Base-by-base conservation (phyloP, 2,888 invertebrate genomes). In the Apamea anceps region DNA sequence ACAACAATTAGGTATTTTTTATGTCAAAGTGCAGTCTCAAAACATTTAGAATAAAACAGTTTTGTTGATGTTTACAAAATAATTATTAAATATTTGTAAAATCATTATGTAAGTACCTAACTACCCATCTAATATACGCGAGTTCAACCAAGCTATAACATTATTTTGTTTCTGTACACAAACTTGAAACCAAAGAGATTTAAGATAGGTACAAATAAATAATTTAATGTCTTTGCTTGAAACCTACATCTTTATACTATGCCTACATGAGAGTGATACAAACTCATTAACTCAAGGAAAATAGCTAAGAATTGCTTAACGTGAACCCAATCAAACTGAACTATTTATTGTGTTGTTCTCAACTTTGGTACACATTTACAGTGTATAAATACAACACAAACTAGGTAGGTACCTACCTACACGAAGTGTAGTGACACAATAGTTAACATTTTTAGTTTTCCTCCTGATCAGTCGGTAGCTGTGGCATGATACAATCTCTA, bases 281-380 rank as follows among this genome's bases (percentile, higher is more conserved):
- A 77, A 57, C 57, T n/a, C n/a, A n/a, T n/a, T n/a, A n/a, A n/a
- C n/a, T 66, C 32, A 66, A 77, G 77, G 54, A 75, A 77, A 75
- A 54, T 54, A 15, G 25, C 13, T 15, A 28, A 62, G 6, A 63
- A 60, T 28, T 37, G 62, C 10, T 51, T 70, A 51, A 51, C 21
- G 28, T 28, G n/a, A 48, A n/a, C 21, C 25, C 54, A 57, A 57
- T 77, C 28, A 57, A 68, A 68, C 60, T 28, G 60, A 68, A 68
- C 28, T 28, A 37, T 65, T 51, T 18, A 62, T 32, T 51, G 51
- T 4, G 62, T 13, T 32, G 42, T 78, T 42, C 18, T n/a, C 13
- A 62, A 68, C 42, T 68, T 60, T 32, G 51, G 21, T 54, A 25
- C 54, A 54, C 54, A 54, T 54, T 54, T 15, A 18, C 42, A 42